Base-by-base conservation (phyloP, 2,113 vertebrate species). In the Antigone vipio region DNA sequence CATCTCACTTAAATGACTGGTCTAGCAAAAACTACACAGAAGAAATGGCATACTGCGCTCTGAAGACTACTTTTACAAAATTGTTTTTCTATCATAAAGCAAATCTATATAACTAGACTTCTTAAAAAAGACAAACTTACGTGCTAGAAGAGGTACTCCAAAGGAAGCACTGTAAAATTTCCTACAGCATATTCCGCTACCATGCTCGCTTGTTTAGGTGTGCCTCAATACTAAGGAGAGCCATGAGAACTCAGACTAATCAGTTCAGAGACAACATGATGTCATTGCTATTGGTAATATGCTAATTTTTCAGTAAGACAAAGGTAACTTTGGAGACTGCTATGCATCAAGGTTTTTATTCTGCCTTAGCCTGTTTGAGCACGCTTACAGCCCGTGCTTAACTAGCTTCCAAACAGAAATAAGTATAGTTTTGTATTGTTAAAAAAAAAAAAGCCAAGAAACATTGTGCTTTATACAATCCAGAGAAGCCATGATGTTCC, bases 71-170 rank as follows among this genome's bases (percentile, higher is more conserved):
- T 63, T 80, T 38, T n/a, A 58, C 19, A 13, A 5, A 38, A 5
- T 10, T 20, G 15, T 12, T 56, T n/a, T 74, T 23, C 20, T 11
- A 3, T 38, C 74, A 49, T 7, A 64, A 69, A 49, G 6, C 5
- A 53, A 89, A 55, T 14, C 13, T 12, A 34, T 29, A 8, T 2
- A 56, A 27, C 3, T 29, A 26, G 4, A 15, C 8, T 26, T 38
- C n/a, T 1, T 2, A 14, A 47, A 19, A 21, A 63, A 42, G 29
- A 15, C 0, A 32, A 56, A 4, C 8, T 9, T 12, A 19, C 2
- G 40, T 2, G 1, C 19, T n/a, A 23, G 6, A 59, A 59, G 29
- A 89, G 7, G 14, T 59, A 16, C 32, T 81, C 8, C 29, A 60
- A 42, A 38, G 9, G 4, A 75, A 64, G 23, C 17, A 32, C 0